phyloP scores from a whole-genome alignment of 2,888 invertebrate species.

The Meganola albula region DNA sequence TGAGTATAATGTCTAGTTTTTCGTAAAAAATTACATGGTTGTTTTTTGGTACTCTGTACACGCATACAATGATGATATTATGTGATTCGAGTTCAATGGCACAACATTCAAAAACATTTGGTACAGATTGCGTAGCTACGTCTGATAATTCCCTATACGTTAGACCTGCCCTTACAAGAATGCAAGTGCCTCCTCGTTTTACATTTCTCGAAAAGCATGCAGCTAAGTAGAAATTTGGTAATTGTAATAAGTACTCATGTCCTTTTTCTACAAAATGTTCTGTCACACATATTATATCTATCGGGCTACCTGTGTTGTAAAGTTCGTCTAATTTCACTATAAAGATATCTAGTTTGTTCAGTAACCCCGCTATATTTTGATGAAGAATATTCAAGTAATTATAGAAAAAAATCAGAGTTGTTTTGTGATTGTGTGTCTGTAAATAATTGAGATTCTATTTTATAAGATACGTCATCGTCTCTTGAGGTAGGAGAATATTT shows the following conservation, averaged over 20 bases:
- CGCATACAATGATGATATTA: not conserved
- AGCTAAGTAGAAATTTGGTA: too few relatives aligned
- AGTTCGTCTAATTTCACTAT: not conserved
- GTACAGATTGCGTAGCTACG: not conserved
- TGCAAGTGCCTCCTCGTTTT: too few relatives aligned
- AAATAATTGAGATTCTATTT: too few relatives aligned
- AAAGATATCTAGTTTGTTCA: not conserved
- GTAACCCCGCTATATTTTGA: not conserved
- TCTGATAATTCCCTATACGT: too few relatives aligned
- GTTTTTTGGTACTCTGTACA: slow-evolving; percentile 1
- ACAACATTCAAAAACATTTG: too few relatives aligned
- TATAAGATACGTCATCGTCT: not conserved
- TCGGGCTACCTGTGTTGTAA: not conserved
- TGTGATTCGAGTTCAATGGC: not conserved
- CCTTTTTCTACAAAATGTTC: too few relatives aligned
- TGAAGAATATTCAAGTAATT: not conserved
- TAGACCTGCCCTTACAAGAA: too few relatives aligned
- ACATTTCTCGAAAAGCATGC: too few relatives aligned
- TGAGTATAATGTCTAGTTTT: not conserved
- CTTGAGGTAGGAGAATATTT: too few relatives aligned
- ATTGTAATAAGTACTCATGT: too few relatives aligned
- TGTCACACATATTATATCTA: too few relatives aligned
- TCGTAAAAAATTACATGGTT: slow-evolving; percentile 1
- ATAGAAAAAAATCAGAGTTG: not conserved
- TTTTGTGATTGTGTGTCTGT: too few relatives aligned